These are phyloP conservation scores for Netelia melanura DNA, from an alignment of 2,888 invertebrate genomes.

Conservation along the genomic window DNA sequence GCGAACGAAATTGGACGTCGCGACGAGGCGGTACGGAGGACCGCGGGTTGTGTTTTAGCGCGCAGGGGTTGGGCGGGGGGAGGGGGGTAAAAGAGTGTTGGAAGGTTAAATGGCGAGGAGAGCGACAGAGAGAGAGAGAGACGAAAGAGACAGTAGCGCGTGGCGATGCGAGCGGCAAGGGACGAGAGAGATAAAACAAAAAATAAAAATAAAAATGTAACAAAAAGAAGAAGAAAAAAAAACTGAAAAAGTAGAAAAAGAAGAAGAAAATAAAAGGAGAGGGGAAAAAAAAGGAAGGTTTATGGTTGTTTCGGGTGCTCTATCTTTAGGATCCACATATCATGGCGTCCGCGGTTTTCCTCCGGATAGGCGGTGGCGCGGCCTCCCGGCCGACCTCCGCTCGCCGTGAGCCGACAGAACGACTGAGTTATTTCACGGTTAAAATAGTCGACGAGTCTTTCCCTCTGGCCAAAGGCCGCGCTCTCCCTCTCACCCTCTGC, in stretches of 20 bases:
- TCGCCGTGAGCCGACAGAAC: slow-evolving; percentile 69
- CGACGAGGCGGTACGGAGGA: slow-evolving; percentile 53
- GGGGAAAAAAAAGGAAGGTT: slow-evolving; percentile 73
- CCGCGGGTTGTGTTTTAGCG: neutral
- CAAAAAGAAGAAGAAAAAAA: slow-evolving; percentile 51
- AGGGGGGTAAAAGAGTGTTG: slow-evolving; percentile 25
- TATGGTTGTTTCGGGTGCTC: slow-evolving; percentile 80
- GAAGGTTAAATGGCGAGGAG: slow-evolving; percentile 62
- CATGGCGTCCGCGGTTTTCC: slow-evolving; percentile 75
- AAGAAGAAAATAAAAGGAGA: slow-evolving; percentile 50
- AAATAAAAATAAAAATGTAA: slow-evolving; percentile 32
- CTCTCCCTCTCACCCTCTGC: slow-evolving; percentile 52
- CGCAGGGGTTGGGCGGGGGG: too few relatives aligned
- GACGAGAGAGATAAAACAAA: slow-evolving; percentile 13
- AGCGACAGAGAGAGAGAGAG: neutral
- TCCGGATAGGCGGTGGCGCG: slow-evolving; percentile 57
- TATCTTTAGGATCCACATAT: slow-evolving; percentile 81
- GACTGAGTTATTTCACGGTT: slow-evolving; percentile 83
- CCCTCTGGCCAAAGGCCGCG: slow-evolving; percentile 68
- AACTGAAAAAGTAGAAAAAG: slow-evolving; percentile 33
- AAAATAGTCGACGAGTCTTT: slow-evolving; percentile 82
- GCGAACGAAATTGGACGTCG: slow-evolving; percentile 65
- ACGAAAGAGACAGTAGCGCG: slow-evolving; percentile 31
- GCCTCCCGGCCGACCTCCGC: slow-evolving; percentile 63
- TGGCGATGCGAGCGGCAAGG: slow-evolving; percentile 11